These are phyloP conservation scores for Ctenoplectra terminalis DNA, from an alignment of 1,140 invertebrate genomes.

Conservation along the genomic window DNA sequence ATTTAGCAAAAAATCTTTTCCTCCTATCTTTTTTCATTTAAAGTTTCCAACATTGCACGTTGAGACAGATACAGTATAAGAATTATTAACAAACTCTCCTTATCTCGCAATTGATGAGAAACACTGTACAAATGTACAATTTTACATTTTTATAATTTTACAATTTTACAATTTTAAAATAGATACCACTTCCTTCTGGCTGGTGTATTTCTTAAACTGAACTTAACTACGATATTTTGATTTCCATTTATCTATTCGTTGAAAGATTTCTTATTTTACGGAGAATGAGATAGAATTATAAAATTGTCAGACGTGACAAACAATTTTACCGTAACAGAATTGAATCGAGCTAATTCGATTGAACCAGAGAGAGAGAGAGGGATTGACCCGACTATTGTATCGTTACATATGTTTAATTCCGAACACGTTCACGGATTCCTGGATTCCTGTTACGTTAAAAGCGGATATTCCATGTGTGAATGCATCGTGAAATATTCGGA, in stretches of 20 bases:
- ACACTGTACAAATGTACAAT: neutral
- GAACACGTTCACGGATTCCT: conserved; percentile 11
- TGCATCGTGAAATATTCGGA: conserved; percentile 27
- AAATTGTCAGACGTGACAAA: neutral
- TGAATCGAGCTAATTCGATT: conserved; percentile 3
- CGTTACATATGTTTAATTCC: conserved; percentile 40
- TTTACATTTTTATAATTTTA: no score
- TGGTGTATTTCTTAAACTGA: no score
- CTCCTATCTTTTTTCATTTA: neutral
- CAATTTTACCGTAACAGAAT: neutral
- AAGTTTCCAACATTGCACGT: neutral
- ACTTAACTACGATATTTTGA: no score
- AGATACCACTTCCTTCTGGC: no score
- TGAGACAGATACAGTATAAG: neutral
- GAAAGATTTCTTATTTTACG: no score
- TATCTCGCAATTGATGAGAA: neutral
- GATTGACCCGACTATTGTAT: neutral
- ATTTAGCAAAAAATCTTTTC: neutral
- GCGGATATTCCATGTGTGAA: neutral
- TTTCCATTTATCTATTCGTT: no score
- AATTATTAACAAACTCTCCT: neutral
- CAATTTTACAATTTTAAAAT: no score
- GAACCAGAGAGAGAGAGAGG: neutral
- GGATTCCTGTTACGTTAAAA: conserved; percentile 50
- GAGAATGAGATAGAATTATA: neutral